These are phyloP conservation scores for Papilio glaucus DNA, from an alignment of 1,140 invertebrate genomes.

Conservation along the genomic window DNA sequence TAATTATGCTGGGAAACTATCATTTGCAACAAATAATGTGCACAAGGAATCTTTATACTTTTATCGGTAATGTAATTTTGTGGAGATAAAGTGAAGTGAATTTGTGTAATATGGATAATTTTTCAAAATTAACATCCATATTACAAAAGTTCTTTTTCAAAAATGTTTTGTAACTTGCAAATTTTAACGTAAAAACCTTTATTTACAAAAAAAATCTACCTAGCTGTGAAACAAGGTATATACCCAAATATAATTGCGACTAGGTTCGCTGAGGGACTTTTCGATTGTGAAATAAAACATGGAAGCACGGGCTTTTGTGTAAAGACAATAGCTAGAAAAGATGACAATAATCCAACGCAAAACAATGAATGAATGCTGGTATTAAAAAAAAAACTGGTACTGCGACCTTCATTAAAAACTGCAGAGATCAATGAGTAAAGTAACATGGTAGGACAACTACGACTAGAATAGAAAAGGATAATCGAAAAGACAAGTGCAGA, in stretches of 20 bases:
- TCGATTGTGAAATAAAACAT: slow-evolving; percentile 19
- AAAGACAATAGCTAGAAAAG: slow-evolving; percentile 1
- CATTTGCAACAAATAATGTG: too few relatives aligned
- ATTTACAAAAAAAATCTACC: too few relatives aligned
- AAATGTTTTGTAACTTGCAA: too few relatives aligned
- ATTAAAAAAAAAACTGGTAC: slow-evolving; percentile 4
- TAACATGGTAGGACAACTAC: background rate
- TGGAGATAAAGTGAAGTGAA: too few relatives aligned
- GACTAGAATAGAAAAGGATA: background rate
- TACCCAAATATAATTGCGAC: background rate
- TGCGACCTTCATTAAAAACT: background rate
- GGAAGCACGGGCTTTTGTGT: background rate
- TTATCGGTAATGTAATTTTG: too few relatives aligned
- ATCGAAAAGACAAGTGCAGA: background rate
- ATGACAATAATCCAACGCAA: background rate
- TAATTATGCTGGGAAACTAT: too few relatives aligned
- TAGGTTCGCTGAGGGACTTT: background rate
- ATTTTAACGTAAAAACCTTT: too few relatives aligned
- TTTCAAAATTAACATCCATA: too few relatives aligned
- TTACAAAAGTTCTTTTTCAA: too few relatives aligned
- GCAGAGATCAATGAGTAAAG: background rate
- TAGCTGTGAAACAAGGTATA: too few relatives aligned
- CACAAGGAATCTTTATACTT: too few relatives aligned
- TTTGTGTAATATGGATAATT: too few relatives aligned
- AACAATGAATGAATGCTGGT: slow-evolving; percentile 13